Evolutionary conservation across 2,888 invertebrate species (phyloP).

Genomic region (Parasteatoda lunata): DNA sequence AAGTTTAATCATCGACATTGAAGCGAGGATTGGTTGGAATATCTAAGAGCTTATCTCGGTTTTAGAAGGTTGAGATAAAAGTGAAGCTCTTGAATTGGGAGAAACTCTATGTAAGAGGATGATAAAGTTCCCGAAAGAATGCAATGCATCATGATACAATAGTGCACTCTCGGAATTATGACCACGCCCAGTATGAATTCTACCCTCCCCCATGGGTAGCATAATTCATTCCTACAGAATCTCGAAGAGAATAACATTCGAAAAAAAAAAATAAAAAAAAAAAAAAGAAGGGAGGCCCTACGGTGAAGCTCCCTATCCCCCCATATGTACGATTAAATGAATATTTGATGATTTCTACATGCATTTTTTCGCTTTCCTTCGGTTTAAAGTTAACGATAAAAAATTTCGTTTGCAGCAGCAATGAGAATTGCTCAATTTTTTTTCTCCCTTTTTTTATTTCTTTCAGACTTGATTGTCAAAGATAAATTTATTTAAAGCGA

Average conservation of each 20-base stretch:
- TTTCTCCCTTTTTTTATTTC: conserved; percentile 6
- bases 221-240: conserved; percentile 59
- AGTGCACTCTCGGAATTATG: conserved; percentile 63
- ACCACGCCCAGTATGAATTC: conserved; percentile 58
- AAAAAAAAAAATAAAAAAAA: background rate
- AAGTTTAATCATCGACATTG: too few species aligned
- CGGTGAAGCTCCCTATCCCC: conserved; percentile 17
- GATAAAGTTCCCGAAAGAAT: conserved; percentile 41
- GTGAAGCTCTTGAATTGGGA: conserved; percentile 29
- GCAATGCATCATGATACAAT: conserved; percentile 66
- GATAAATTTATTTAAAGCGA: conserved; percentile 19
- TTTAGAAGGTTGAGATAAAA: background rate
- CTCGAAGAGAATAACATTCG: conserved; percentile 28
- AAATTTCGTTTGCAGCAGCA: conserved; percentile 18
- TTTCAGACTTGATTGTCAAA: conserved; percentile 16
- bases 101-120: conserved; percentile 14
- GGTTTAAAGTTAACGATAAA: conserved; percentile 41
- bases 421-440: conserved; percentile 11
- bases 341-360: conserved; percentile 54
- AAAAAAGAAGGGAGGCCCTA: conserved; percentile 5
- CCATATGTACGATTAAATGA: conserved; percentile 58
- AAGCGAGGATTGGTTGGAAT: too few species aligned
- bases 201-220: conserved; percentile 55
- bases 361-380: conserved; percentile 12
- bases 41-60: background rate